A percentile compares a stretch with the other conserved stretches of the same genome.
Evolutionary conservation across 2,113 vertebrate species (phyloP).

Genomic region (Erinaceus europaeus): DNA sequence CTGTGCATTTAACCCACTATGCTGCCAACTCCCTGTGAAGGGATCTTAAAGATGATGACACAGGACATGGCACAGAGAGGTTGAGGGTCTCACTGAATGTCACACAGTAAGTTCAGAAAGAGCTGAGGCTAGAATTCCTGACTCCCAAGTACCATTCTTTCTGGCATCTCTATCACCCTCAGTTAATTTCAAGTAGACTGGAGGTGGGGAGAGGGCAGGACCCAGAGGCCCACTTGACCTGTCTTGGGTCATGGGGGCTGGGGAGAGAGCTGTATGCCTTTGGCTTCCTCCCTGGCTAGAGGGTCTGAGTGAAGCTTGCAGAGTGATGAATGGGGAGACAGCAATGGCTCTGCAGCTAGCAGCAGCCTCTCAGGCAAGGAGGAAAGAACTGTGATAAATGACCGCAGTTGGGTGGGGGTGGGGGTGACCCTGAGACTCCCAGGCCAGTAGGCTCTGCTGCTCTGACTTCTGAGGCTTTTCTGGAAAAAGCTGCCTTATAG

Average conservation of each 20-base stretch:
- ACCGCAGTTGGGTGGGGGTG: background rate
- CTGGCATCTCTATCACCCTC: no score
- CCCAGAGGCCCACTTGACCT: background rate
- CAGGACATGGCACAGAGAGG: slow-evolving; percentile 19
- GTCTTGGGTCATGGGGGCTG: background rate
- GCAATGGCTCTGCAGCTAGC: background rate
- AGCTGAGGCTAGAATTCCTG: background rate
- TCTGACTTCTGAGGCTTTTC: background rate
- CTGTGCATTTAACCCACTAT: background rate
- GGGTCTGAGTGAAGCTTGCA: background rate
- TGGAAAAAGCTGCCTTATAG: background rate
- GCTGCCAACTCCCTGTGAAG: background rate
- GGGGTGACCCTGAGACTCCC: background rate
- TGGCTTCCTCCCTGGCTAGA: background rate
- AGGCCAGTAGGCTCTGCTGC: background rate
- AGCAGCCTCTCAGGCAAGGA: background rate
- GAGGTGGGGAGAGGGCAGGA: background rate
- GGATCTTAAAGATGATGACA: background rate
- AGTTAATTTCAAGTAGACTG: no score
- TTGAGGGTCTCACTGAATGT: background rate
- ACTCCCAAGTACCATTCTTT: background rate
- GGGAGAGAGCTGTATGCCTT: background rate
- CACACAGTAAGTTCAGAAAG: background rate
- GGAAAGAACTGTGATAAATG: background rate
- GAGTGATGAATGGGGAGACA: background rate